Evolutionary conservation across 2,113 vertebrate species (phyloP), one percentile per base, ranked within the genome.

Genomic region (Craseonycteris thonglongyai): DNA sequence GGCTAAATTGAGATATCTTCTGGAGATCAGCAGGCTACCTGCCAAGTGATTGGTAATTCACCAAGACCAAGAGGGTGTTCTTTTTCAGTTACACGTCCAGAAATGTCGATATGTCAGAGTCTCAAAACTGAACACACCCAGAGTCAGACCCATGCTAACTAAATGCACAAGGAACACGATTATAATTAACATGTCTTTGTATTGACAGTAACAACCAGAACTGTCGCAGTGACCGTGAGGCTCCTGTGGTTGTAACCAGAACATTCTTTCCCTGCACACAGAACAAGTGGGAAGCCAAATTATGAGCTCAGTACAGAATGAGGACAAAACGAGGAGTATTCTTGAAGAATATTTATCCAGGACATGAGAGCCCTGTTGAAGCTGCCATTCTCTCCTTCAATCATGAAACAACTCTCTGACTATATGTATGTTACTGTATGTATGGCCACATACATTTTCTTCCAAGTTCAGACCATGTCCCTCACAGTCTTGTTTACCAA

Each of bases 1-100:
- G 59, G 68, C 59, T 84, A 78, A 33, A 68, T n/a, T 75, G 33
- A 40, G 35, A 84, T 86, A 6, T 65, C 78, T 68, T 89, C 88
- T 91, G 54, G 74, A 90, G 18, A 82, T 63, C 24, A 63, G 49
- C n/a, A 91, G 74, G n/a, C 26, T 68, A 78, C 18, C 58, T 82
- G 42, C 35, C 45, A 91, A 90, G 88, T 35, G 90, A 71, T 78
- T 88, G 65, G 71, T 90, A 85, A 84, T 85, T 88, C n/a, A 74
- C 22, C 2, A 72, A 94, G 22, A 81, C 22, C 30, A 75, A 54
- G 9, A 80, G n/a, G 6, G 18, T 30, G 68, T 59, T 26, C n/a
- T 90, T 81, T 69, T 49, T 35, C 33, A 18, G 30, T 66, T 33
- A 1, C 24, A 12, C 30, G 16, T 81, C 47, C 28, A 88, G 68